phyloP scores from a whole-genome alignment of 2,888 invertebrate species.

The Alloplasta piceator region DNA sequence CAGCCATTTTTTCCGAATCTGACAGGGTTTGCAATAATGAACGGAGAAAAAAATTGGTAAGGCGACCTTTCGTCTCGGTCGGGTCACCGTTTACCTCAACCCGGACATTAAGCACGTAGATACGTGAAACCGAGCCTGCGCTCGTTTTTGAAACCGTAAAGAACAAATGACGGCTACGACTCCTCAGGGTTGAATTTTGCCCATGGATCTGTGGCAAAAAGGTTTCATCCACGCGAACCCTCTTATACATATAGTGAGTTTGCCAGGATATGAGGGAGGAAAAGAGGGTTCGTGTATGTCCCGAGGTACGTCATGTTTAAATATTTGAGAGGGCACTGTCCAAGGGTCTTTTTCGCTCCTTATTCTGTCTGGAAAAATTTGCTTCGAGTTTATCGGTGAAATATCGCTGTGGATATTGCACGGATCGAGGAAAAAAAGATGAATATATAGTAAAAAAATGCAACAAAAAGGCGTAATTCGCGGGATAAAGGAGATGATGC shows the following conservation, averaged over 20 bases:
- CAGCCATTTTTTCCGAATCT: not conserved
- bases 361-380: constrained; percentile 20
- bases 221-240: constrained; percentile 51
- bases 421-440: too few species aligned
- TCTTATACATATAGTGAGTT: constrained; percentile 15
- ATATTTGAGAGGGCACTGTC: constrained; percentile 34
- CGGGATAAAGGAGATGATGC: too few species aligned
- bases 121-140: not conserved
- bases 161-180: constrained; percentile 40
- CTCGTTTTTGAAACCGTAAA: constrained; percentile 30
- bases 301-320: constrained; percentile 38
- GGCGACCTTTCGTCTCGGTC: not conserved
- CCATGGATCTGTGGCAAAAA: constrained; percentile 28
- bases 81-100: not conserved
- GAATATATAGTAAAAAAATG: too few species aligned
- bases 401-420: too few species aligned
- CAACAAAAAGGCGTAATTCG: too few species aligned
- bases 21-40: not conserved
- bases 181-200: constrained; percentile 35
- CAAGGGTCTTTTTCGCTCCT: not conserved
- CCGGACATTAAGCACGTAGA: not conserved
- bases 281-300: constrained; percentile 7
- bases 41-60: not conserved
- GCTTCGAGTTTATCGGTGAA: constrained; percentile 1
- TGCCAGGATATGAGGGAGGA: constrained; percentile 5